Percentiles rank a stretch among this genome's conserved stretches.
Evolutionary conservation across 2,113 vertebrate species (phyloP).

Genomic region (crab-eating macaque (Macaca fascicularis)): T2T-MFA8v1.1 NC_088395.1:83885001-83885500

Average conservation of each 20-base stretch:
- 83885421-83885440: background rate
- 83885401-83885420: background rate
- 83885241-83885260: background rate
- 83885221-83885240: background rate
- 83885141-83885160: background rate
- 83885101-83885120: background rate
- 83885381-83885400: background rate
- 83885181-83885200: background rate
- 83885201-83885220: background rate
- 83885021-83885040: conserved; percentile 4
- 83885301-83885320: background rate
- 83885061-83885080: background rate
- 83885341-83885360: conserved; percentile 19
- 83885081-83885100: background rate
- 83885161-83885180: background rate
- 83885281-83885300: background rate
- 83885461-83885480: too few relatives aligned
- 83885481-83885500: too few relatives aligned
- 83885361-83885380: background rate
- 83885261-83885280: background rate
- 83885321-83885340: background rate
- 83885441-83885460: background rate
- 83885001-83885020: background rate
- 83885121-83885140: background rate
- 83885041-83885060: background rate